Evolutionary conservation across 2,888 invertebrate species (phyloP).

Genomic region (Ganaspis brasiliensis): DNA sequence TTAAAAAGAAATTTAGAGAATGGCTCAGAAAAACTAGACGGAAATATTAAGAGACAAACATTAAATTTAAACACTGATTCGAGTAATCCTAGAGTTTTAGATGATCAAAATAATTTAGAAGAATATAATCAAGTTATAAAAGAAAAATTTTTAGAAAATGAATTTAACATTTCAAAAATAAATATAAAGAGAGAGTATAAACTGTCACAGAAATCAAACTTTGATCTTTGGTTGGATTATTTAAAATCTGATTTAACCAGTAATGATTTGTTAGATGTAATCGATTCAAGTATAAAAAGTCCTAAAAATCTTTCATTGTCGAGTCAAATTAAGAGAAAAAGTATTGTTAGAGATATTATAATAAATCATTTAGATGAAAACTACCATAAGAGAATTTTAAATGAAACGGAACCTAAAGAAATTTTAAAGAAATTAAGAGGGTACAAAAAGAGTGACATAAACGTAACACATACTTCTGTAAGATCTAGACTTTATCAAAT

Average conservation of each 20-base stretch:
- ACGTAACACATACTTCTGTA: slow-evolving; percentile 55
- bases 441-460: slow-evolving; percentile 51
- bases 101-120: neutral
- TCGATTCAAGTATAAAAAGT: slow-evolving; percentile 47
- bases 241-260: slow-evolving; percentile 56
- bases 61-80: slow-evolving; percentile 6
- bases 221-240: slow-evolving; percentile 57
- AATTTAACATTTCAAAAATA: slow-evolving; percentile 33
- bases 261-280: slow-evolving; percentile 53
- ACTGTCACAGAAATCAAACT: slow-evolving; percentile 52
- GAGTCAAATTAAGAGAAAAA: slow-evolving; percentile 44
- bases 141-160: neutral
- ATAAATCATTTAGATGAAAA: slow-evolving; percentile 57
- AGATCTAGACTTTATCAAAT: slow-evolving; percentile 53
- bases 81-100: neutral
- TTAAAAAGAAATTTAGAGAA: neutral
- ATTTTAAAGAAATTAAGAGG: slow-evolving; percentile 54
- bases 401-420: slow-evolving; percentile 52
- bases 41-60: neutral
- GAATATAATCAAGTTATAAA: no score
- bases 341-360: slow-evolving; percentile 53
- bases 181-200: slow-evolving; percentile 56
- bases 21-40: neutral
- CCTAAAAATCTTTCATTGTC: slow-evolving; percentile 34
- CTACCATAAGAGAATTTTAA: slow-evolving; percentile 58